Conservation (phyloP, 1,140 invertebrate species). For the Oryctes rhinoceros region DNA sequence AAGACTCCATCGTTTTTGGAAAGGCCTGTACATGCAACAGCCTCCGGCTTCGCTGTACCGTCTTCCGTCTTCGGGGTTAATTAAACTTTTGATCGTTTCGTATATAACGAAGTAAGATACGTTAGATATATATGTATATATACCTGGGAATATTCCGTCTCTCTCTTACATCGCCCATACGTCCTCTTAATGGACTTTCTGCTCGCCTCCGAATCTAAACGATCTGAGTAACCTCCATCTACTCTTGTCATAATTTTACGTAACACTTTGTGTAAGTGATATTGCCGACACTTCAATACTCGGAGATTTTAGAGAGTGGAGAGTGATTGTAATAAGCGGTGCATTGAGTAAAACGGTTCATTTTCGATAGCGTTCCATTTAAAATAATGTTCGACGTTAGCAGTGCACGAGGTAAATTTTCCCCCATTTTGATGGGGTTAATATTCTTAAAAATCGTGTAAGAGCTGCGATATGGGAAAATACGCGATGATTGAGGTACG, state of each 20-base stretch:
- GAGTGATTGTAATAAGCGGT: conserved; percentile 34
- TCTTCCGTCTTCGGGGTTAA: conserved; percentile 51
- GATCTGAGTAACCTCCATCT: conserved; percentile 24
- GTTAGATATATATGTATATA: background rate
- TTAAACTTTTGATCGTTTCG: conserved; percentile 56
- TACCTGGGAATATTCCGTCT: conserved; percentile 19
- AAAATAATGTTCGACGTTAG: conserved; percentile 34
- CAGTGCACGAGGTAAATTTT: background rate
- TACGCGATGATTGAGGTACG: background rate
- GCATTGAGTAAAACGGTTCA: conserved; percentile 34
- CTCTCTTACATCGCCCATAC: background rate
- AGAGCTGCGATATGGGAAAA: background rate
- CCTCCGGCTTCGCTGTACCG: conserved; percentile 42
- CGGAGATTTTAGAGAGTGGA: conserved; percentile 35
- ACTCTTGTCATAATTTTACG: conserved; percentile 35
- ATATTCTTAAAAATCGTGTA: conserved; percentile 29
- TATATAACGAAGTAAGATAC: conserved; percentile 4
- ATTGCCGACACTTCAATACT: conserved; percentile 33
- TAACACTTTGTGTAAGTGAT: conserved; percentile 35
- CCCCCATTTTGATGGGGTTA: background rate
- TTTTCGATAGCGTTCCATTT: conserved; percentile 31
- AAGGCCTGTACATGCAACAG: too few species aligned
- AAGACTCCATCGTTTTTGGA: too few species aligned
- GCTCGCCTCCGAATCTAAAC: conserved; percentile 33
- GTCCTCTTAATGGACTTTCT: conserved; percentile 24